phyloP scores from a whole-genome alignment of 2,113 vertebrate species.

The Colistium nudipinnis region DNA sequence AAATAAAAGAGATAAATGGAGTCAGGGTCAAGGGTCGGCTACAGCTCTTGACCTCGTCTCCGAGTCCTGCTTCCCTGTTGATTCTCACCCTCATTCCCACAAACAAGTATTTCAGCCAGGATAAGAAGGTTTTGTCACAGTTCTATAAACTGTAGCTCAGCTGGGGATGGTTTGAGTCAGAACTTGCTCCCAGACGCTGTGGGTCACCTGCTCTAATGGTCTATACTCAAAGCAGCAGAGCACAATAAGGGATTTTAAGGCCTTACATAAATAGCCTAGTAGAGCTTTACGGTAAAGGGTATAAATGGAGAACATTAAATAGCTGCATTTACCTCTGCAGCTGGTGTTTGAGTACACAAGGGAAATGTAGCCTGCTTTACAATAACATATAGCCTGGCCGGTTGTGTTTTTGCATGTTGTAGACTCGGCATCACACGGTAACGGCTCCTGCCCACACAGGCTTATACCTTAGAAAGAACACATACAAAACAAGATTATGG shows the following conservation, averaged over 20 bases:
- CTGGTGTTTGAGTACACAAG: constrained; percentile 47
- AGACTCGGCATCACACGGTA: constrained; percentile 64
- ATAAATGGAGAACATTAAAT: background rate
- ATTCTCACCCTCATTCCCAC: constrained; percentile 53
- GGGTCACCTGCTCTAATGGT: constrained; percentile 11
- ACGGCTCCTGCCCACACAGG: constrained; percentile 37
- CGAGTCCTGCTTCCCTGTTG: constrained; percentile 53
- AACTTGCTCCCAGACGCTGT: constrained; percentile 12
- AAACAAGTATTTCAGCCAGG: constrained; percentile 22
- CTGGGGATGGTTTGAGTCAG: background rate
- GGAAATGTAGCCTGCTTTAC: constrained; percentile 55
- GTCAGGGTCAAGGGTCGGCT: constrained; percentile 42
- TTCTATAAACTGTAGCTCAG: constrained; percentile 32
- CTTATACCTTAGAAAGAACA: constrained; percentile 32
- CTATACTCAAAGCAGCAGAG: background rate
- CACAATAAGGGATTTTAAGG: background rate
- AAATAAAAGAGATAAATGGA: constrained; percentile 68
- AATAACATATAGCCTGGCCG: constrained; percentile 53
- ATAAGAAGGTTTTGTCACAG: constrained; percentile 32
- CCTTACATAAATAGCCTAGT: background rate
- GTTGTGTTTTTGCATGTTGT: constrained; percentile 22
- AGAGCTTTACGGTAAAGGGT: background rate
- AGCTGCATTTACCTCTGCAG: constrained; percentile 69
- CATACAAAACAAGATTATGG: background rate
- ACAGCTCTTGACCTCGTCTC: constrained; percentile 62